Evolutionary conservation across 2,797 vertebrate species (phyloP).

Genomic region (Sebastes goodei): DNA sequence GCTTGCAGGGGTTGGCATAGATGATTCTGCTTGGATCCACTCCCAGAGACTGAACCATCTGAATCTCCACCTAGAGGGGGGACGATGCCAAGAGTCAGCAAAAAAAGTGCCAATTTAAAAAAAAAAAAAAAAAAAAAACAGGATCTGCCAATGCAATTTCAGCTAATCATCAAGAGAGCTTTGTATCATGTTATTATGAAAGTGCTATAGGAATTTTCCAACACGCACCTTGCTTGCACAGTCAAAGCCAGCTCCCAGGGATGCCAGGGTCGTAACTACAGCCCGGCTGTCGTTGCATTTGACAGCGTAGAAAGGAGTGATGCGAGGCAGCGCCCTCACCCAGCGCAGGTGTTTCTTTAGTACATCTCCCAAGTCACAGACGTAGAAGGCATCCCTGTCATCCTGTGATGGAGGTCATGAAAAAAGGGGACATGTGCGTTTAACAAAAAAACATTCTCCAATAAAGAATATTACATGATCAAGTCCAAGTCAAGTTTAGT

Average conservation of each 20-base stretch:
- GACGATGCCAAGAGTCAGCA: constrained; percentile 26
- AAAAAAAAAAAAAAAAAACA: not conserved
- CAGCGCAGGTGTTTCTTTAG: constrained; percentile 95
- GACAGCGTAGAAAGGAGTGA: constrained; percentile 94
- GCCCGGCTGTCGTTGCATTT: constrained; percentile 95
- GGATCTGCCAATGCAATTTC: not conserved
- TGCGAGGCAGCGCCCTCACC: constrained; percentile 89
- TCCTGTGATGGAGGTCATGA: constrained; percentile 79
- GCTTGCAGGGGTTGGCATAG: constrained; percentile 99
- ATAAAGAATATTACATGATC: not conserved
- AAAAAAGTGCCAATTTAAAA: not conserved
- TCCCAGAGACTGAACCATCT: constrained; percentile 92
- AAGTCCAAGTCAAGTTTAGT: too few species aligned
- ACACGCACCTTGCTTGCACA: constrained; percentile 95
- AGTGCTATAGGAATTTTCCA: not conserved
- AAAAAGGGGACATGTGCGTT: not conserved
- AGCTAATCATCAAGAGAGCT: not conserved
- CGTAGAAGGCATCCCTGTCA: constrained; percentile 96
- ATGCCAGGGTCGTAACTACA: constrained; percentile 89
- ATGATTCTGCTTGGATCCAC: constrained; percentile 93
- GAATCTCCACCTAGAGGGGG: constrained; percentile 90
- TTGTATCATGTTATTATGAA: not conserved
- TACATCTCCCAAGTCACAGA: constrained; percentile 95
- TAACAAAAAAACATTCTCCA: not conserved
- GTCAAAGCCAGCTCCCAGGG: constrained; percentile 93